These are phyloP conservation scores for Centruroides vittatus DNA, from an alignment of 1,140 invertebrate species.

Conservation along the genomic window DNA sequence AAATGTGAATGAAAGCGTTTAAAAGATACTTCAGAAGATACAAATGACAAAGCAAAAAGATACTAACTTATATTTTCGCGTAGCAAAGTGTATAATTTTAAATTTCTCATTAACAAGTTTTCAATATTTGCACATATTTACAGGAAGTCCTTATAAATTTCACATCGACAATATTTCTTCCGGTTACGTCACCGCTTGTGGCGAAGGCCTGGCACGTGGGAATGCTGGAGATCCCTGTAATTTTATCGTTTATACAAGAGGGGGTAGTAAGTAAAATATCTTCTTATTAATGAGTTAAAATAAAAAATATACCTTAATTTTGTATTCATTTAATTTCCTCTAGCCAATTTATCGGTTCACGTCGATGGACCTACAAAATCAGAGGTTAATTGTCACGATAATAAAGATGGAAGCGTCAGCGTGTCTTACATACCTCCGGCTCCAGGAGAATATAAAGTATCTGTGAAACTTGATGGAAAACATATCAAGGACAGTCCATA, in stretches of 20 bases:
- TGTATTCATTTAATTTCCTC: too few relatives aligned
- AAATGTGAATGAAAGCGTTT: too few relatives aligned
- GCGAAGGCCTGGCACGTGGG: conserved; percentile 60
- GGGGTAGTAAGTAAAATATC: conserved; percentile 23
- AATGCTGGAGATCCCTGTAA: conserved; percentile 81
- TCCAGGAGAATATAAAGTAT: conserved; percentile 92
- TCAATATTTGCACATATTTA: too few relatives aligned
- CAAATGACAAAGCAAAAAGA: too few relatives aligned
- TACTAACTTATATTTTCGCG: too few relatives aligned
- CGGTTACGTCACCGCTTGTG: conserved; percentile 89
- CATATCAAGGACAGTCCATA: conserved; percentile 92
- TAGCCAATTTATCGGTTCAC: conserved; percentile 37
- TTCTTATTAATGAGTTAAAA: too few relatives aligned
- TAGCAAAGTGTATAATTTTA: too few relatives aligned
- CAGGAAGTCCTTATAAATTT: conserved; percentile 44
- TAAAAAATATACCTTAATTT: too few relatives aligned
- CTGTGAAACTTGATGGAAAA: conserved; percentile 86
- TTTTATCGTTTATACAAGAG: conserved; percentile 93
- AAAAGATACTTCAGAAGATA: too few relatives aligned
- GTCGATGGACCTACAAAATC: conserved; percentile 94
- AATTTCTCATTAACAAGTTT: too few relatives aligned
- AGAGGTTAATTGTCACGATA: conserved; percentile 81
- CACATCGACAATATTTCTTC: conserved; percentile 72
- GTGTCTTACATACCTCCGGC: conserved; percentile 86
- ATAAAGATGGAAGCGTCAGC: conserved; percentile 87